These are phyloP conservation scores for Drosophila suboccidentalis DNA, from an alignment of 2,888 invertebrate species.

Conservation along the genomic window DNA sequence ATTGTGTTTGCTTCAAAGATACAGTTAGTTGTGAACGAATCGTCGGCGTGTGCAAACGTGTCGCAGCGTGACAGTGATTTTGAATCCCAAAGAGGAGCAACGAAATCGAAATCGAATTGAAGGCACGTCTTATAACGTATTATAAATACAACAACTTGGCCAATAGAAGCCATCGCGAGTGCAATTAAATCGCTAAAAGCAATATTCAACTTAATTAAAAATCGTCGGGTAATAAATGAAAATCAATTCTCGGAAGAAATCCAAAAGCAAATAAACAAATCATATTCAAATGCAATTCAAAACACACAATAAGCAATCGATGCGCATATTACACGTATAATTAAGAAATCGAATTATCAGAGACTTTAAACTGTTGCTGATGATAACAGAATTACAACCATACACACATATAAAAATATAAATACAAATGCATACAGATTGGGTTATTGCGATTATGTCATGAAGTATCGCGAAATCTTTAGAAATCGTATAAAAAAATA, in stretches of 20 bases:
- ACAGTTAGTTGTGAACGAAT: conserved; percentile 65
- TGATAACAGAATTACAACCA: conserved; percentile 23
- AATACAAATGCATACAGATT: conserved; percentile 21
- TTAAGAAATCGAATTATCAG: conserved; percentile 39
- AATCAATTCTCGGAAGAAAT: conserved; percentile 21
- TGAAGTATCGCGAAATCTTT: conserved; percentile 45
- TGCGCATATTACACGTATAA: conserved; percentile 14
- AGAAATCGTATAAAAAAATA: conserved; percentile 23
- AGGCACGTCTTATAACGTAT: conserved; percentile 48
- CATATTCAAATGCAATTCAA: conserved; percentile 3
- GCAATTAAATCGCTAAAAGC: conserved; percentile 43
- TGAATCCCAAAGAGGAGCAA: conserved; percentile 33
- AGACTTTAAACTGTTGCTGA: conserved; percentile 47
- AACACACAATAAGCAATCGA: conserved; percentile 17
- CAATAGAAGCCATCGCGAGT: conserved; percentile 40
- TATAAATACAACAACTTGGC: conserved; percentile 50
- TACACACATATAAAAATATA: background rate
- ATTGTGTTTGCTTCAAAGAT: conserved; percentile 41
- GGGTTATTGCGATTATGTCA: conserved; percentile 66
- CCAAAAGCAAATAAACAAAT: conserved; percentile 25
- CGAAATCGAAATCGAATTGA: conserved; percentile 30
- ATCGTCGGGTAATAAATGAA: conserved; percentile 23
- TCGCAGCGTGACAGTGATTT: conserved; percentile 36
- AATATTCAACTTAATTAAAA: conserved; percentile 45
- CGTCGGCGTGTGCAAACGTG: conserved; percentile 56